Conservation (phyloP, 2,113 vertebrate genomes). For the Callithrix jacchus region DNA sequence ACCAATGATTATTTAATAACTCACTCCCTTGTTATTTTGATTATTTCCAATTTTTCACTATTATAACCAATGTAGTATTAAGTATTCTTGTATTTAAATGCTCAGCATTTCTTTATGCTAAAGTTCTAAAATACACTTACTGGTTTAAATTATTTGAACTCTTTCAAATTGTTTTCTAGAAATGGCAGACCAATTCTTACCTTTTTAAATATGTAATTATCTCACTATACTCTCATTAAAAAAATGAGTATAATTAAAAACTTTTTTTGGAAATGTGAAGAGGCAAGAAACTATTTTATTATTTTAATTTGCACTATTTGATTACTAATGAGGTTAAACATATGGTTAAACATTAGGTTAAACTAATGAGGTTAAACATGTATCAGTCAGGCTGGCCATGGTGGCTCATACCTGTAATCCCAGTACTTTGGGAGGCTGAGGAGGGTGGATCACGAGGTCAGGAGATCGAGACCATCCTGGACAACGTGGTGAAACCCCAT, state of each 20-base stretch:
- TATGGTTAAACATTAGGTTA: not conserved
- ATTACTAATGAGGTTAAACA: not conserved
- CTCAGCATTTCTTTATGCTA: not conserved
- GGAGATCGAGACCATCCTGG: too few relatives aligned
- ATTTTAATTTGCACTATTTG: not conserved
- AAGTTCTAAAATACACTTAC: not conserved
- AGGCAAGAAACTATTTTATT: not conserved
- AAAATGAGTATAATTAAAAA: not conserved
- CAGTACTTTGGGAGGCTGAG: too few relatives aligned
- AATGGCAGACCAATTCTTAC: not conserved
- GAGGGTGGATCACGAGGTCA: too few relatives aligned
- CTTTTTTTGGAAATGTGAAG: not conserved
- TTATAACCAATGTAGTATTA: not conserved
- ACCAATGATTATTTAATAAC: not conserved
- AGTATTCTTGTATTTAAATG: not conserved
- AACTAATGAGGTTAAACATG: too few relatives aligned
- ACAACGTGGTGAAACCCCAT: too few relatives aligned
- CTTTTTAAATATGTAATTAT: not conserved
- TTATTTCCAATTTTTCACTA: not conserved
- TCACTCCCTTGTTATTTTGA: not conserved
- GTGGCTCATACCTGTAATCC: too few relatives aligned
- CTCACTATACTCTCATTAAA: not conserved
- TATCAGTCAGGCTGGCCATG: too few relatives aligned
- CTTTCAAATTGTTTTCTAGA: not conserved
- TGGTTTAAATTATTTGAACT: not conserved